phyloP scores from a whole-genome alignment of 2,113 vertebrate genomes.

The Phylloscopus whistleri region DNA sequence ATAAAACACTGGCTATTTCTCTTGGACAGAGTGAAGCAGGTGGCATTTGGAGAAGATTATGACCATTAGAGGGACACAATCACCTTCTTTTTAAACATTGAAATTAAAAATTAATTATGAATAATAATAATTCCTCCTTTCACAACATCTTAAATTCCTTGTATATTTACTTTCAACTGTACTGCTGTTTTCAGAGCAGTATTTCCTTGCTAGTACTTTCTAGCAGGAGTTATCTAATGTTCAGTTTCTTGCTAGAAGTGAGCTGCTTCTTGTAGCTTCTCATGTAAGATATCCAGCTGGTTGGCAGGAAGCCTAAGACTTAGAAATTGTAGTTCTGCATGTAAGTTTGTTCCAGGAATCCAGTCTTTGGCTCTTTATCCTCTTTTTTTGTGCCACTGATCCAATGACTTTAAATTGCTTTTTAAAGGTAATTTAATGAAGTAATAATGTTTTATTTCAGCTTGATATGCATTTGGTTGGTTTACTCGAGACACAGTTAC shows the following conservation, averaged over 20 bases:
- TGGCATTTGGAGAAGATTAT: neutral
- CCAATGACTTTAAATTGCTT: constrained; percentile 3
- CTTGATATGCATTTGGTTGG: neutral
- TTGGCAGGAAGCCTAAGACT: constrained; percentile 6
- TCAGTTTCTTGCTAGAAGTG: neutral
- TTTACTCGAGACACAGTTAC: neutral
- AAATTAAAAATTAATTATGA: neutral
- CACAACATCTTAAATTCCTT: neutral
- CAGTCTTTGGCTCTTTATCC: neutral
- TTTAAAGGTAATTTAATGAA: constrained; percentile 24
- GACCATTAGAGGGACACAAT: neutral
- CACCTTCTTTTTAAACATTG: neutral
- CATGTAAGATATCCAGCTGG: neutral
- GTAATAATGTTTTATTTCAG: constrained; percentile 22
- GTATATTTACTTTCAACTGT: neutral
- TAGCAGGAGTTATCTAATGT: neutral
- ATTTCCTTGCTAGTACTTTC: neutral
- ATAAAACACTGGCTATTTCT: neutral
- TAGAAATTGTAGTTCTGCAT: neutral
- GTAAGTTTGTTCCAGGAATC: neutral
- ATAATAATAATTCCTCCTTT: neutral
- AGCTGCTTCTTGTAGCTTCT: neutral
- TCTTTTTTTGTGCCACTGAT: constrained; percentile 7
- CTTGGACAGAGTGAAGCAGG: neutral
- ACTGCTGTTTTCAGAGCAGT: neutral